Percentiles rank a stretch among this genome's conserved stretches.
These are phyloP conservation scores for Orchestia grillus DNA, from an alignment of 1,140 invertebrate genomes.

Conservation along the genomic window DNA sequence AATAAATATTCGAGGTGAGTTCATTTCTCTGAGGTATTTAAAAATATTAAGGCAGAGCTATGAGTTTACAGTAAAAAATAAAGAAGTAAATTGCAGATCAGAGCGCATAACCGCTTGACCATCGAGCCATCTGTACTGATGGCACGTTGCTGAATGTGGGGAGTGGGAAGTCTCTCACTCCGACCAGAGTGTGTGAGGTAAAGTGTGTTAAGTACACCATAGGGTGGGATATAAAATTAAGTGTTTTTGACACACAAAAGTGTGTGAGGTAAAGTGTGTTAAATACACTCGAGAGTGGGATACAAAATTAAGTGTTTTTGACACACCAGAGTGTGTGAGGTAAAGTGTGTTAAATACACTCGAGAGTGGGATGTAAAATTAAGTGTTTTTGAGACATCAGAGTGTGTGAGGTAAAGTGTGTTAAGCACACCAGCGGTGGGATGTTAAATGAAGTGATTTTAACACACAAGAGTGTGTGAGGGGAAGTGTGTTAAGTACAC, in stretches of 20 bases:
- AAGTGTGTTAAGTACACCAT: neutral
- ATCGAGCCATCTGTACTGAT: neutral
- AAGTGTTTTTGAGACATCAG: too few relatives aligned
- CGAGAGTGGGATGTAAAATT: too few relatives aligned
- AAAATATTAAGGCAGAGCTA: neutral
- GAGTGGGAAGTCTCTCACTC: too few relatives aligned
- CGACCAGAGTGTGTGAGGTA: too few relatives aligned
- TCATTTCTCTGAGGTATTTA: conserved; percentile 9
- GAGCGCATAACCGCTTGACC: neutral
- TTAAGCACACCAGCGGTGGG: too few relatives aligned
- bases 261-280: neutral
- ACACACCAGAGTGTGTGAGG: neutral
- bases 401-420: neutral
- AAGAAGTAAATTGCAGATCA: neutral
- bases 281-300: too few relatives aligned
- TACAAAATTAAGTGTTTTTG: too few relatives aligned
- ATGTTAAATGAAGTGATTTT: too few relatives aligned
- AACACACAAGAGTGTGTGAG: neutral
- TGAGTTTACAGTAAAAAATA: neutral
- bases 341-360: neutral
- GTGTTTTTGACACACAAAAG: too few relatives aligned
- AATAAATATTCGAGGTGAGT: conserved; percentile 9
- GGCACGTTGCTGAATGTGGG: neutral
- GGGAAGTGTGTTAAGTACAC: neutral
- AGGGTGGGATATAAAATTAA: too few relatives aligned